Evolutionary conservation across 1,140 invertebrate genomes (phyloP).

Genomic region (Polypedilum pembai): DNA sequence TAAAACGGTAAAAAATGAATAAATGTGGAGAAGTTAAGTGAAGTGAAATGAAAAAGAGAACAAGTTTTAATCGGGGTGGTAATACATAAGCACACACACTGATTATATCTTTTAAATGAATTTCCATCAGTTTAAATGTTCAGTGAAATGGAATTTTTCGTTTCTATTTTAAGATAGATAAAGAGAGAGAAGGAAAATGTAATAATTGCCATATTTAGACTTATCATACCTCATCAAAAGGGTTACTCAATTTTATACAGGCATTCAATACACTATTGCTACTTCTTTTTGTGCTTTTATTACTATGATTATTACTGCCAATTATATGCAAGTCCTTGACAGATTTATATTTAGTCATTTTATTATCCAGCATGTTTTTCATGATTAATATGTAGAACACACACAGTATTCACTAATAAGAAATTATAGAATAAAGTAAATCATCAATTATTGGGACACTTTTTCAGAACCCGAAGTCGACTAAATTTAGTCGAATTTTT

Average conservation of each 20-base stretch:
- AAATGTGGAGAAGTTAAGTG: not conserved
- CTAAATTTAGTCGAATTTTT: too few species aligned
- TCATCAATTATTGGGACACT: too few species aligned
- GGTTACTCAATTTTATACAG: not conserved
- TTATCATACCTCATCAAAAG: conserved; percentile 16
- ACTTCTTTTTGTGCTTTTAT: not conserved
- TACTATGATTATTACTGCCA: conserved; percentile 2
- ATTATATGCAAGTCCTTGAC: conserved; percentile 18
- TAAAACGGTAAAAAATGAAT: conserved; percentile 7
- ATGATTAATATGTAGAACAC: not conserved
- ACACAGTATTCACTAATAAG: not conserved
- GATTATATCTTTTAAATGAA: conserved; percentile 7
- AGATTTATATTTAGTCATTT: not conserved
- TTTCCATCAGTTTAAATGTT: not conserved
- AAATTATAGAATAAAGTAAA: too few species aligned
- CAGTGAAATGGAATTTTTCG: not conserved
- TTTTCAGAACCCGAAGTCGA: too few species aligned
- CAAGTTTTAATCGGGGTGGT: not conserved
- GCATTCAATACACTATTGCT: not conserved
- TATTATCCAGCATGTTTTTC: not conserved
- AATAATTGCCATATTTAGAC: too few species aligned
- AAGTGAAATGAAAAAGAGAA: not conserved
- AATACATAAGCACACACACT: not conserved
- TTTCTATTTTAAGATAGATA: not conserved
- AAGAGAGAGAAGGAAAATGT: too few species aligned